Evolutionary conservation across 2,888 invertebrate species (phyloP).

Genomic region (Plagodis dolabraria): DNA sequence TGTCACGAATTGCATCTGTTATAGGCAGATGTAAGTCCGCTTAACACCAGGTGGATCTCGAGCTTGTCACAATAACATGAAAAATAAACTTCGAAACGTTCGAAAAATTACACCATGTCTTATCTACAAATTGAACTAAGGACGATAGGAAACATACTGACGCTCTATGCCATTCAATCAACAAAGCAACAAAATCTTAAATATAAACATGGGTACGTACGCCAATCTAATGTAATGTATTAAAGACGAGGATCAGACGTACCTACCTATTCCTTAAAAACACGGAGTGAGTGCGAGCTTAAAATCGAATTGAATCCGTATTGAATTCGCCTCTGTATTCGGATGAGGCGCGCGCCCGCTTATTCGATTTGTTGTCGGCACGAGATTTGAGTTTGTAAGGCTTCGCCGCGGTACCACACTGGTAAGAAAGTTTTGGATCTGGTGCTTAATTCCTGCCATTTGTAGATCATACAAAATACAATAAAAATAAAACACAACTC

Average conservation of each 20-base stretch:
- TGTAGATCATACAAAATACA: neutral
- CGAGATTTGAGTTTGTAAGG: constrained; percentile 67
- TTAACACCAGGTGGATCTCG: no score
- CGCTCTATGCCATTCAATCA: no score
- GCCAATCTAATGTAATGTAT: neutral
- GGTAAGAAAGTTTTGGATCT: constrained; percentile 1
- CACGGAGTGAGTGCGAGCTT: constrained; percentile 47
- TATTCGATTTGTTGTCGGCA: constrained; percentile 69
- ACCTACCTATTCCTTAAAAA: constrained; percentile 32
- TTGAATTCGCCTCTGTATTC: constrained; percentile 61
- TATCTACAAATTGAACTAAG: no score
- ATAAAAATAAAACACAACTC: no score
- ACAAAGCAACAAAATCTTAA: no score
- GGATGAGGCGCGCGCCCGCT: constrained; percentile 53
- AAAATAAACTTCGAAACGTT: no score
- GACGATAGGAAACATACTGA: no score
- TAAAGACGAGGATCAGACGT: neutral
- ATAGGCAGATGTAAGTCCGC: no score
- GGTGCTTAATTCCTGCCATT: neutral
- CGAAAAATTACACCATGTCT: no score
- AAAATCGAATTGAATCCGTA: constrained; percentile 67
- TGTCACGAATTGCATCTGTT: no score
- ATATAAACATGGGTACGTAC: neutral
- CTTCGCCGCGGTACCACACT: constrained; percentile 19
- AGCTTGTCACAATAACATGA: no score